Conservation (phyloP, 2,797 vertebrate species). For the Crenuchus spilurus region DNA sequence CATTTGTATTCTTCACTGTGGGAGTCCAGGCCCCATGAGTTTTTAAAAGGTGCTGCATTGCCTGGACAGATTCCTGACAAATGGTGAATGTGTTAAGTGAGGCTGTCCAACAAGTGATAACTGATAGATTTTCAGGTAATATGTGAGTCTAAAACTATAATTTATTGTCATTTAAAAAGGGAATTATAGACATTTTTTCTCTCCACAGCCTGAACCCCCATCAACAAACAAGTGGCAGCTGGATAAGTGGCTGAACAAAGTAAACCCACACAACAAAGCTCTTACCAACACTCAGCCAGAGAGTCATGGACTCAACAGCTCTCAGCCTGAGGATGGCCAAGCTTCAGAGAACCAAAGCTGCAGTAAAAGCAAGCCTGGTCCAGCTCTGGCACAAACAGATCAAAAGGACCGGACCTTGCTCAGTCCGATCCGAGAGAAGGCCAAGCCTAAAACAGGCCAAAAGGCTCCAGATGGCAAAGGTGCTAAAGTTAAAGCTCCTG, state of each 20-base stretch:
- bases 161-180: neutral
- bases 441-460: slow-evolving; percentile 85
- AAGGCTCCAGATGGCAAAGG: slow-evolving; percentile 88
- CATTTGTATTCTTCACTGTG: neutral
- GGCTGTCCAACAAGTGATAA: neutral
- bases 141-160: no score
- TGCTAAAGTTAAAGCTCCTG: slow-evolving; percentile 89
- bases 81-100: neutral
- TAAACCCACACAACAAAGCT: slow-evolving; percentile 92
- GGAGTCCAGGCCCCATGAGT: neutral
- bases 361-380: slow-evolving; percentile 83
- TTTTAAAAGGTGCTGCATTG: neutral
- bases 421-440: slow-evolving; percentile 87
- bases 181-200: slow-evolving; percentile 46
- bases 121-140: neutral
- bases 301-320: slow-evolving; percentile 74
- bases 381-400: slow-evolving; percentile 74
- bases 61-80: neutral
- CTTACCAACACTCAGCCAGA: slow-evolving; percentile 89
- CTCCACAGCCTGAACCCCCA: slow-evolving; percentile 88
- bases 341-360: slow-evolving; percentile 79
- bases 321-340: slow-evolving; percentile 78
- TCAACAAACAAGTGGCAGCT: slow-evolving; percentile 97
- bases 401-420: slow-evolving; percentile 86
- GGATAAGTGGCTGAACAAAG: slow-evolving; percentile 98